Evolutionary conservation across 2,888 invertebrate species (phyloP).

Genomic region (Tanypteryx hageni): DNA sequence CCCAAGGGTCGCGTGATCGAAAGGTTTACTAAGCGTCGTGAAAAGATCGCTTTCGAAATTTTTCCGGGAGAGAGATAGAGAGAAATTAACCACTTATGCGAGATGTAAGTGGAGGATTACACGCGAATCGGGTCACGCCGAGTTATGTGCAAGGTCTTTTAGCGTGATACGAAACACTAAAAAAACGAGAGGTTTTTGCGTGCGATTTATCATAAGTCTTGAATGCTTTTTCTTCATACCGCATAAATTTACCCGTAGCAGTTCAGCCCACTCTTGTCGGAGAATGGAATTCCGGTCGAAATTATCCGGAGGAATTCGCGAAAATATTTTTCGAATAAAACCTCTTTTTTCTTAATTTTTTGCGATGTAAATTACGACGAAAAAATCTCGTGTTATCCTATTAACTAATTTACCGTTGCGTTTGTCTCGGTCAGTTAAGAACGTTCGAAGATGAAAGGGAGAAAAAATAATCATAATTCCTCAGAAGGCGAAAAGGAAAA

Average conservation of each 20-base stretch:
- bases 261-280: neutral
- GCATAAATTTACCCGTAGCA: neutral
- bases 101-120: slow-evolving; percentile 30
- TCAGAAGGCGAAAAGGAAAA: neutral
- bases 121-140: neutral
- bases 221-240: neutral
- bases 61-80: neutral
- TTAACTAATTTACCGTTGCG: too few relatives aligned
- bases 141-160: neutral
- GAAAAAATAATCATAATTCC: neutral
- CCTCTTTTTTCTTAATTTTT: too few relatives aligned
- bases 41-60: too few relatives aligned
- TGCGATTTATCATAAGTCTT: slow-evolving; percentile 7
- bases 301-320: neutral
- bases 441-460: neutral
- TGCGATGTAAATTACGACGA: too few relatives aligned
- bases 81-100: slow-evolving; percentile 49
- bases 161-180: slow-evolving; percentile 18
- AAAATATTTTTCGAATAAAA: too few relatives aligned
- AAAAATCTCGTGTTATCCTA: too few relatives aligned
- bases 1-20: too few relatives aligned
- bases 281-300: neutral
- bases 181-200: slow-evolving; percentile 2
- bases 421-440: neutral
- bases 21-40: too few relatives aligned